Percentiles rank a stretch among this genome's conserved stretches.
Conservation (phyloP, 2,113 vertebrate genomes). For the Ageneiosus marmoratus region DNA sequence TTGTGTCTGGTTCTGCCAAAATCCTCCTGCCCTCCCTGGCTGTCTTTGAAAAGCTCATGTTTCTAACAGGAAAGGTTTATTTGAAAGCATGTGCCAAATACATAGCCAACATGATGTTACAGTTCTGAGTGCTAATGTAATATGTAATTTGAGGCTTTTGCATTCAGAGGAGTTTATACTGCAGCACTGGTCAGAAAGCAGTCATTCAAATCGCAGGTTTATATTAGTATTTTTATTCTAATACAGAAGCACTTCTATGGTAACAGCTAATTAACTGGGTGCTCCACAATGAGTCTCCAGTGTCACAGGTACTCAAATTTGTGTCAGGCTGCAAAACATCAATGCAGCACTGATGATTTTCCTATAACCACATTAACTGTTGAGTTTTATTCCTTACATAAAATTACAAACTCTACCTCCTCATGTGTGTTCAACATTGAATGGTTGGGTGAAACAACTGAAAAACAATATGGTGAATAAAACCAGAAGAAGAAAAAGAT, state of each 20-base stretch:
- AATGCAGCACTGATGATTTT: background rate
- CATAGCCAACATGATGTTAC: background rate
- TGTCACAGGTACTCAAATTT: background rate
- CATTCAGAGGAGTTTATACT: background rate
- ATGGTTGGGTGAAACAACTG: background rate
- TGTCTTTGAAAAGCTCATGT: background rate
- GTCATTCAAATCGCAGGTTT: background rate
- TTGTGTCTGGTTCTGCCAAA: slow-evolving; percentile 25
- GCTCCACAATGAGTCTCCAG: background rate
- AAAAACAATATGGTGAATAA: background rate
- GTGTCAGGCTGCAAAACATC: background rate
- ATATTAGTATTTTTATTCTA: background rate
- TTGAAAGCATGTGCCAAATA: background rate
- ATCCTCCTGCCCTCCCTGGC: slow-evolving; percentile 7
- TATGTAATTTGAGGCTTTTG: background rate
- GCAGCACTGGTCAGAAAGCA: background rate
- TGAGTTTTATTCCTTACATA: background rate
- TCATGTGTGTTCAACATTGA: background rate
- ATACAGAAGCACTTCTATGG: background rate
- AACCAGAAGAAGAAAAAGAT: background rate
- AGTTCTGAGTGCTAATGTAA: background rate
- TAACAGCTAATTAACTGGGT: background rate
- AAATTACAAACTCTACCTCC: background rate
- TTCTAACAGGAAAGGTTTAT: background rate
- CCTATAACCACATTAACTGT: background rate